phyloP scores from a whole-genome alignment of 2,888 invertebrate genomes.

The Perizoma flavofasciatum region DNA sequence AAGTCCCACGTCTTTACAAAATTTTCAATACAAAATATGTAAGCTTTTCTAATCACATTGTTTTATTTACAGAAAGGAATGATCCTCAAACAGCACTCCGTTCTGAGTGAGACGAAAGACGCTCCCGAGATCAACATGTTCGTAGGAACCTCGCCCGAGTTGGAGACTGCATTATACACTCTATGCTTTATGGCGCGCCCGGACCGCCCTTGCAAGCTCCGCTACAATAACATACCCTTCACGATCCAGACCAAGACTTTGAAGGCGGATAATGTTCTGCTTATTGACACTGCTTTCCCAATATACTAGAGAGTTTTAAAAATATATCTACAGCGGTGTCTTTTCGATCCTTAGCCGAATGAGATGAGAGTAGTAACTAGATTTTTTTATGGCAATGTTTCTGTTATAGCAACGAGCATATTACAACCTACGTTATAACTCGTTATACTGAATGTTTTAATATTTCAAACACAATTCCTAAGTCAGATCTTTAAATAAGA shows the following conservation, averaged over 20 bases:
- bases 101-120: constrained; percentile 87
- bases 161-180: constrained; percentile 95
- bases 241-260: constrained; percentile 74
- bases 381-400: too few species aligned
- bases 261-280: constrained; percentile 63
- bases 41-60: too few species aligned
- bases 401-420: too few species aligned
- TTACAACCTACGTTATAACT: too few species aligned
- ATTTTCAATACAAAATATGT: too few species aligned
- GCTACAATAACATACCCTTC: constrained; percentile 69
- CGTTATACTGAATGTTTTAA: too few species aligned
- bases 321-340: too few species aligned
- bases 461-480: too few species aligned
- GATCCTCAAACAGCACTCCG: constrained; percentile 89
- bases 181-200: constrained; percentile 93
- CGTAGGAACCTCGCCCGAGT: constrained; percentile 94
- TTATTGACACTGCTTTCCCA: constrained; percentile 75
- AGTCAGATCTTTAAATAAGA: too few species aligned
- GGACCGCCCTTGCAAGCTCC: constrained; percentile 88
- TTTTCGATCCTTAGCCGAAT: too few species aligned
- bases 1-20: constrained; percentile 57
- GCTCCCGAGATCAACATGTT: constrained; percentile 93
- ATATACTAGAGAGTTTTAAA: constrained; percentile 44
- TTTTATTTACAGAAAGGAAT: constrained; percentile 88
- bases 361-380: too few species aligned